Percentiles rank a stretch among this genome's conserved stretches.
These are phyloP conservation scores for Columba livia DNA, from an alignment of 2,113 vertebrate species.

Conservation along the genomic window DNA sequence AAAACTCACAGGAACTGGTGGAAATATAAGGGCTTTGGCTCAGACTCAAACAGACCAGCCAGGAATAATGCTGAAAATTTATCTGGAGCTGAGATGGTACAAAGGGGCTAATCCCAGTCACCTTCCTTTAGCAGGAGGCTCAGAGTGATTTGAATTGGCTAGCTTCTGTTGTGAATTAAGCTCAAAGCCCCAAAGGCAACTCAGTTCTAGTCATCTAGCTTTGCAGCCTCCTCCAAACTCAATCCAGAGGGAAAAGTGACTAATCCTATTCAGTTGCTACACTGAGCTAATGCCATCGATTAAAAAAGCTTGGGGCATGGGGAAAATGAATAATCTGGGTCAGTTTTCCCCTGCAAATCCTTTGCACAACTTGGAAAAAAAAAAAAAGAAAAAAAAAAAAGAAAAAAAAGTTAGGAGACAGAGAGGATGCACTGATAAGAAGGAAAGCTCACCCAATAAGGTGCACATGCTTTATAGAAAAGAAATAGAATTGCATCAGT, in stretches of 20 bases:
- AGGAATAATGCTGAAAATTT: conserved; percentile 12
- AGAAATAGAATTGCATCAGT: not conserved
- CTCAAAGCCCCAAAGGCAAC: conserved; percentile 45
- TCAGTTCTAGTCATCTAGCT: not conserved
- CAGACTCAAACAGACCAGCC: not conserved
- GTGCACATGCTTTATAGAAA: not conserved
- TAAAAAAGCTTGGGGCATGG: conserved; percentile 17
- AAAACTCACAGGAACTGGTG: not conserved
- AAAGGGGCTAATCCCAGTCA: conserved; percentile 32
- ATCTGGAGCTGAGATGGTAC: conserved; percentile 5
- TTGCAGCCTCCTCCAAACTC: conserved; percentile 48
- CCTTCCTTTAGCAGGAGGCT: conserved; percentile 8
- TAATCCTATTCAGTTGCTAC: conserved; percentile 37
- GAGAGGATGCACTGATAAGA: not conserved
- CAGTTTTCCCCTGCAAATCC: not conserved
- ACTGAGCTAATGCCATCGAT: not conserved
- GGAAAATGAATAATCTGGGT: conserved; percentile 27
- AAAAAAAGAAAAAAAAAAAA: not conserved
- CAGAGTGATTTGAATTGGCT: conserved; percentile 11
- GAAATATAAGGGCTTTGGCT: conserved; percentile 6
- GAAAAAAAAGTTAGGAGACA: not conserved
- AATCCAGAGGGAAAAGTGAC: conserved; percentile 34
- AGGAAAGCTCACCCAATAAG: not conserved
- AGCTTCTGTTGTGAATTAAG: conserved; percentile 46
- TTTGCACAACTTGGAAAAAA: not conserved